phyloP scores from a whole-genome alignment of 2,797 vertebrate species.

The Valencia hispanica region DNA sequence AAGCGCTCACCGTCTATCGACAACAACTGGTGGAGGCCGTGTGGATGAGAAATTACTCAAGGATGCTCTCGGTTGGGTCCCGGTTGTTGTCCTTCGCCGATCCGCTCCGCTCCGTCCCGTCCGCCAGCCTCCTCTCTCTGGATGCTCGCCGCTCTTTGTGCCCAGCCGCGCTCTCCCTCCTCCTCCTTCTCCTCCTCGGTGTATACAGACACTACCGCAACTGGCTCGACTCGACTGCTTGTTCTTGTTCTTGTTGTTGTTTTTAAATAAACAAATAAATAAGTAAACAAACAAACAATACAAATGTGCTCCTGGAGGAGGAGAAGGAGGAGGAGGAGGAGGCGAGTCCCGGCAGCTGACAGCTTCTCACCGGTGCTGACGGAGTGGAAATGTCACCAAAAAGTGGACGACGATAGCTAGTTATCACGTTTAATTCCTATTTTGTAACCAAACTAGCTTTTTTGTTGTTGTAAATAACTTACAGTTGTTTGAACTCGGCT shows the following conservation, averaged over 20 bases:
- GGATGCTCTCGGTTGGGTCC: constrained; percentile 53
- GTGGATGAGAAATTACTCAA: constrained; percentile 21
- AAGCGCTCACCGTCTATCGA: constrained; percentile 49
- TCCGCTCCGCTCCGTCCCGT: constrained; percentile 48
- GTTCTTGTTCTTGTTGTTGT: no score
- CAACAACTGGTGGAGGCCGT: not conserved
- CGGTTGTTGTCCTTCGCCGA: constrained; percentile 61
- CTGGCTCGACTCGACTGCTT: constrained; percentile 25
- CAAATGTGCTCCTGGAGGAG: constrained; percentile 20
- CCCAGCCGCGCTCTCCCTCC: constrained; percentile 39
- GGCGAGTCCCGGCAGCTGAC: constrained; percentile 42
- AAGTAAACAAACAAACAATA: not conserved
- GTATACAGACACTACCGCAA: constrained; percentile 31
- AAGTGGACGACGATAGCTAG: constrained; percentile 3
- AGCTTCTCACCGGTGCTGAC: constrained; percentile 33
- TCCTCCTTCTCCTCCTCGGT: constrained; percentile 35
- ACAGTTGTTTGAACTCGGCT: constrained; percentile 28
- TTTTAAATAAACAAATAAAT: constrained; percentile 8
- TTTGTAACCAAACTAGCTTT: constrained; percentile 18
- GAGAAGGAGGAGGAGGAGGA: constrained; percentile 17
- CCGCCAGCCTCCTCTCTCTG: constrained; percentile 66
- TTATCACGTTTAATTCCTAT: constrained; percentile 42
- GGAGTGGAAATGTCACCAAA: not conserved
- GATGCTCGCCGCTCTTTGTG: constrained; percentile 76
- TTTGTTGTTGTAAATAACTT: constrained; percentile 2